Conservation (phyloP, 2,797 vertebrate species). For the Sebastes kiyomatsui region DNA sequence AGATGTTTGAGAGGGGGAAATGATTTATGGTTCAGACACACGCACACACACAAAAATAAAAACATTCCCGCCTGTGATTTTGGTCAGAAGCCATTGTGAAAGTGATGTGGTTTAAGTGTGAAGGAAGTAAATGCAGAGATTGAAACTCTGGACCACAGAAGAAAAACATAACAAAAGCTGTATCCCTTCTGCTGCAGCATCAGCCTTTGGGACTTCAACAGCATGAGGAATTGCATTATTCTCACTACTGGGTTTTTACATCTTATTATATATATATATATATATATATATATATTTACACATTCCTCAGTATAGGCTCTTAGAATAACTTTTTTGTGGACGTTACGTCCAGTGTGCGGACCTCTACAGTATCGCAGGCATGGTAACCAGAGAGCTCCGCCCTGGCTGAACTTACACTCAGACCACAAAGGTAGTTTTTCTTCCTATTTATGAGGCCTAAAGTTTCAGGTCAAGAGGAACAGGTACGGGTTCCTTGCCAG, state of each 20-base stretch:
- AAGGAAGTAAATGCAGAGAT: constrained; percentile 75
- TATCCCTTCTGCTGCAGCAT: constrained; percentile 1
- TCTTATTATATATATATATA: not conserved
- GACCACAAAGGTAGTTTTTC: constrained; percentile 73
- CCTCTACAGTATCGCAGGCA: not conserved
- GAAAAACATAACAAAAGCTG: constrained; percentile 42
- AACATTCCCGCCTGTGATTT: constrained; percentile 52
- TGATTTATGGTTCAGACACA: constrained; percentile 13
- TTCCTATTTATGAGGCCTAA: constrained; percentile 63
- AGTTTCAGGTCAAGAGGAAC: constrained; percentile 75
- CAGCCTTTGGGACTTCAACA: constrained; percentile 14
- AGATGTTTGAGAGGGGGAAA: not conserved
- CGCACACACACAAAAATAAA: not conserved
- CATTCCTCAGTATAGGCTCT: not conserved
- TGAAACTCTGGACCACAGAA: constrained; percentile 73
- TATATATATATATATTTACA: too few relatives aligned
- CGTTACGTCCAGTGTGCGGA: not conserved
- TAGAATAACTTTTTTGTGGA: not conserved
- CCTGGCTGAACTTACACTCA: constrained; percentile 1
- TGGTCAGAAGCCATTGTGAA: constrained; percentile 68
- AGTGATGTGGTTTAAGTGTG: constrained; percentile 77
- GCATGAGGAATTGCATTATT: not conserved
- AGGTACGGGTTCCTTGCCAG: constrained; percentile 37
- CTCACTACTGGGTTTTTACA: not conserved
- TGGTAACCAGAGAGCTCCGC: constrained; percentile 48